A percentile compares a stretch with the other conserved stretches of the same genome.
phyloP scores from a whole-genome alignment of 2,113 vertebrate species.

The Centrocercus urophasianus region DNA sequence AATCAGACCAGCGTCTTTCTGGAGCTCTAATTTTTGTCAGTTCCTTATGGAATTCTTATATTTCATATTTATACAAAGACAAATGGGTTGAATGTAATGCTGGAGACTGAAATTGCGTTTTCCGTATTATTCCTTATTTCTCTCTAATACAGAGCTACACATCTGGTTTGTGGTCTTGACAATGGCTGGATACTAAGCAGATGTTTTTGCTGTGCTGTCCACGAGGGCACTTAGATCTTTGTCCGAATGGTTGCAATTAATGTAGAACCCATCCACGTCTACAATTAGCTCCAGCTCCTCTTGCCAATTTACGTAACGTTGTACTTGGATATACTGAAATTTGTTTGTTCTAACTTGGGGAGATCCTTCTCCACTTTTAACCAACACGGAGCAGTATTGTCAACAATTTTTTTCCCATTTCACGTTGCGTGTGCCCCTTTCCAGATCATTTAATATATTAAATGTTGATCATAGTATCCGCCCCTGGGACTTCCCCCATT shows the following conservation, averaged over 20 bases:
- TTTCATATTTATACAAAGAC: not conserved
- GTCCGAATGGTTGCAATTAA: slow-evolving; percentile 46
- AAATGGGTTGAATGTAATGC: fast-evolving
- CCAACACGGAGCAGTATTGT: not conserved
- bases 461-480: slow-evolving; percentile 51
- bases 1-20: not conserved
- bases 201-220: slow-evolving; percentile 45
- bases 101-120: not conserved
- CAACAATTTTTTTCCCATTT: not conserved
- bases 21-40: not conserved
- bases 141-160: not conserved
- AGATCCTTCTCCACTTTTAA: not conserved
- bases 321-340: not conserved
- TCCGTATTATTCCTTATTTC: slow-evolving; percentile 1
- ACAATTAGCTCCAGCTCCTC: slow-evolving; percentile 7
- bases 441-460: slow-evolving; percentile 71
- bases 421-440: slow-evolving; percentile 13
- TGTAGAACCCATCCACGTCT: slow-evolving; percentile 23
- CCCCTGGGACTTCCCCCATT: slow-evolving; percentile 65
- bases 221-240: slow-evolving; percentile 48
- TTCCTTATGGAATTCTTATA: not conserved
- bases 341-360: not conserved
- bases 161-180: slow-evolving; percentile 55
- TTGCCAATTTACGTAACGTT: slow-evolving; percentile 39
- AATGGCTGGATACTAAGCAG: slow-evolving; percentile 52